These are phyloP conservation scores for Platypus cylindrus DNA, from an alignment of 2,888 invertebrate genomes.

Conservation along the genomic window DNA sequence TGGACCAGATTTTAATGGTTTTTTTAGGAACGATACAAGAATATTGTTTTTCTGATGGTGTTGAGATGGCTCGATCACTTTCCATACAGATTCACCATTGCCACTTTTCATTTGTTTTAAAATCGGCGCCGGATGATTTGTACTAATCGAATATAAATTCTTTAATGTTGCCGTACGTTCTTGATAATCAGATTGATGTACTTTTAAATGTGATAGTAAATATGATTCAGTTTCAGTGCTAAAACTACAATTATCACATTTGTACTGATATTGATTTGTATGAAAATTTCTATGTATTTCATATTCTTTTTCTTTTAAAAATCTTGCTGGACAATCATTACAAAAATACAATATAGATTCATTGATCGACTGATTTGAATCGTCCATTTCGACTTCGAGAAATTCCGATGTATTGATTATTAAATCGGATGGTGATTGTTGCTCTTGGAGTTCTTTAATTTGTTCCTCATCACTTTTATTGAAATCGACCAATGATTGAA, in stretches of 20 bases:
- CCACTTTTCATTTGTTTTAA: constrained; percentile 34
- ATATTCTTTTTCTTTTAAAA: constrained; percentile 61
- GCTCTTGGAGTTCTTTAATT: constrained; percentile 37
- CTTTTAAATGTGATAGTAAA: constrained; percentile 51
- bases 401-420: constrained; percentile 13
- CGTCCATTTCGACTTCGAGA: constrained; percentile 19
- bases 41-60: constrained; percentile 17
- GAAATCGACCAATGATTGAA: constrained; percentile 56
- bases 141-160: constrained; percentile 49
- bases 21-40: constrained; percentile 19
- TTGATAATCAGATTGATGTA: constrained; percentile 69
- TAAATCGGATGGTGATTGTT: constrained; percentile 16
- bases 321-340: constrained; percentile 72
- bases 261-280: constrained; percentile 43
- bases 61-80: constrained; percentile 28
- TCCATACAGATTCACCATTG: constrained; percentile 35
- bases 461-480: constrained; percentile 55
- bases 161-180: constrained; percentile 59
- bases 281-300: constrained; percentile 62
- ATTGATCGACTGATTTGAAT: constrained; percentile 20
- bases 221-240: constrained; percentile 58
- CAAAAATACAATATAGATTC: constrained; percentile 53
- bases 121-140: constrained; percentile 51
- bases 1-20: constrained; percentile 21
- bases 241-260: constrained; percentile 68